Evolutionary conservation across 2,113 vertebrate species (phyloP), one percentile per base, ranked within the genome.

Genomic region (Cynocephalus volans): DNA sequence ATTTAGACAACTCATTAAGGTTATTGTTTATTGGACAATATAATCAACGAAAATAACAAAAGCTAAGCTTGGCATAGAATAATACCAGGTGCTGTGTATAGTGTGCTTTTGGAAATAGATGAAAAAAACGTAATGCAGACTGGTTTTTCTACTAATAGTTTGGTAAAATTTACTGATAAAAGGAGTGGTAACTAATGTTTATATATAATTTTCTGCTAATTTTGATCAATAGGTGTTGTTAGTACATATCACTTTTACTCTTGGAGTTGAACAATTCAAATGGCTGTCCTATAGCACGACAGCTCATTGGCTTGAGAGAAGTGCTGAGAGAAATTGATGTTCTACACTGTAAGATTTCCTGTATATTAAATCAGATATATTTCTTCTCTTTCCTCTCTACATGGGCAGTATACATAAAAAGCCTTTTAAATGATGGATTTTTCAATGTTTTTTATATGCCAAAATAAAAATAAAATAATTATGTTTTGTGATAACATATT

Each of bases 391-490:
- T 85, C 21, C 67, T 77, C 23, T 72, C 52, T 48, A 19, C 6
- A 67, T 72, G 36, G 18, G 11, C 6, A 65, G 24, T 69, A 24
- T 45, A 9, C 41, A 64, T 26, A 17, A 76, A 82, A 92, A 80
- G 21, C 4, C 33, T 70, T 67, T 87, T 65, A 83, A 93, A 82
- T 6, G 11, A 52, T 69, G 18, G 72, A 6, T 76, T 70, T 73
- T 67, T 56, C 1, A 81, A 36, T 72, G 36, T 36, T 84, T 84
- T 56, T 56, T 80, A 62, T 4, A 50, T 62, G 18, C 15, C 28
- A 88, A 93, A 88, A 93, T 79, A 83, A 90, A 87, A 54, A 24
- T 64, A 60, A 83, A 50, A 69, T 19, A 93, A 79, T 21, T 86
- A 18, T 88, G 6, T 12, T 41, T 75, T 79, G 4, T 64, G 11